These are phyloP conservation scores for Carassius auratus DNA, from an alignment of 2,113 vertebrate genomes.

Conservation along the genomic window DNA sequence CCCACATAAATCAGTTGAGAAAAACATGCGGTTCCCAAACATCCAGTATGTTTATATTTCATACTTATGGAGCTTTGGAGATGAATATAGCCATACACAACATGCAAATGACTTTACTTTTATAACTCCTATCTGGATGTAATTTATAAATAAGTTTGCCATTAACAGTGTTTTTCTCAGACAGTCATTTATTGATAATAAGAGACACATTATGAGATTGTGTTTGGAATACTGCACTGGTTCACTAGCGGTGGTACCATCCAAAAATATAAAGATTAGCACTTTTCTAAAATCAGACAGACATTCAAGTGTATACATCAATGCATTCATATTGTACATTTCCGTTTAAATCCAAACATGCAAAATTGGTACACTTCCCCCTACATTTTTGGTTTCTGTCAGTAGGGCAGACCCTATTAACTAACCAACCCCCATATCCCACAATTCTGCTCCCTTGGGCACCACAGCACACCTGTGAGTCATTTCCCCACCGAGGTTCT, in stretches of 20 bases:
- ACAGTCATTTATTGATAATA: not conserved
- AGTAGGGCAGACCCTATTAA: slow-evolving; percentile 41
- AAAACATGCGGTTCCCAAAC: not conserved
- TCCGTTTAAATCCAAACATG: not conserved
- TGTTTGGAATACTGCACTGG: too few species aligned
- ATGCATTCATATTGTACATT: not conserved
- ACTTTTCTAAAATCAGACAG: too few species aligned
- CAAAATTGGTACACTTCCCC: slow-evolving; percentile 34
- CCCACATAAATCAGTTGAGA: slow-evolving; percentile 11
- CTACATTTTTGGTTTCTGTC: slow-evolving; percentile 65
- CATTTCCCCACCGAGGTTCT: slow-evolving; percentile 69
- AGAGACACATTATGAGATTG: too few species aligned
- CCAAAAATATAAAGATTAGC: too few species aligned
- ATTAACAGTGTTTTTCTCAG: not conserved
- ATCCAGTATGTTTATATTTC: not conserved
- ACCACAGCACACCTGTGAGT: slow-evolving; percentile 73
- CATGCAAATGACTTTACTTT: not conserved
- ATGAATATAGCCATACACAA: not conserved
- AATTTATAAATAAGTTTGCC: not conserved
- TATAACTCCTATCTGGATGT: not conserved
- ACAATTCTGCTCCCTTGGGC: slow-evolving; percentile 63
- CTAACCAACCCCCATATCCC: slow-evolving; percentile 50
- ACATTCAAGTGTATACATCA: not conserved
- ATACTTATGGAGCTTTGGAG: not conserved
- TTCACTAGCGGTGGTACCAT: too few species aligned